phyloP scores from a whole-genome alignment of 2,888 invertebrate genomes.

The Balanococcus diminutus region DNA sequence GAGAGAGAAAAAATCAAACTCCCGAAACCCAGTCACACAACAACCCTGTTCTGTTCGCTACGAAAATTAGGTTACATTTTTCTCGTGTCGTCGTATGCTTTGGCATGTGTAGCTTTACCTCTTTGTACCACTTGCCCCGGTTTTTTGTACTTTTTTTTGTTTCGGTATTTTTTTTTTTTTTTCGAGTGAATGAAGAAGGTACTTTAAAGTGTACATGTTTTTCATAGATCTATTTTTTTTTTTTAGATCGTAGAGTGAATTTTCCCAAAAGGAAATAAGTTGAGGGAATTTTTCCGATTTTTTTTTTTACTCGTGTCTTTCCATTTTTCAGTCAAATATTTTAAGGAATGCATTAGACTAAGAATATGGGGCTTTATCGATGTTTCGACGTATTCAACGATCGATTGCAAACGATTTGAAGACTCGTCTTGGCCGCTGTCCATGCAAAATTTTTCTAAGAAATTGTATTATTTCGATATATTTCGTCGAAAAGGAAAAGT shows the following conservation, averaged over 20 bases:
- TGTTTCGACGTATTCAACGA: not conserved
- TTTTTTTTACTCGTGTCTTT: no score
- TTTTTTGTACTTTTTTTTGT: not conserved
- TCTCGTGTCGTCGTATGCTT: not conserved
- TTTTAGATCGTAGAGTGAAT: no score
- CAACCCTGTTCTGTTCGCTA: constrained; percentile 35
- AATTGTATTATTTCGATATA: not conserved
- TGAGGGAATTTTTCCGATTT: no score
- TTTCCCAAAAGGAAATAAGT: no score
- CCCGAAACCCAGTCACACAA: constrained; percentile 33
- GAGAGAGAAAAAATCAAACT: not conserved
- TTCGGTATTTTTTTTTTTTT: not conserved
- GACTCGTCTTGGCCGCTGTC: not conserved
- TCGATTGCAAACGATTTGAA: not conserved
- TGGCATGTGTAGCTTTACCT: not conserved
- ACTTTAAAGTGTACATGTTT: no score
- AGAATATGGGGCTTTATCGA: no score
- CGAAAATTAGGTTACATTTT: constrained; percentile 30
- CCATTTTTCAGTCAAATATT: no score
- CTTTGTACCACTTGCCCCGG: not conserved
- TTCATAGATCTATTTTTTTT: no score
- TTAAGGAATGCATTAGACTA: no score
- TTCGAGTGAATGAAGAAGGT: no score
- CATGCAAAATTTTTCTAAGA: not conserved
- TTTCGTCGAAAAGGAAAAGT: not conserved